Evolutionary conservation across 2,888 invertebrate genomes (phyloP).

Genomic region (Tupiocoris notatus): DNA sequence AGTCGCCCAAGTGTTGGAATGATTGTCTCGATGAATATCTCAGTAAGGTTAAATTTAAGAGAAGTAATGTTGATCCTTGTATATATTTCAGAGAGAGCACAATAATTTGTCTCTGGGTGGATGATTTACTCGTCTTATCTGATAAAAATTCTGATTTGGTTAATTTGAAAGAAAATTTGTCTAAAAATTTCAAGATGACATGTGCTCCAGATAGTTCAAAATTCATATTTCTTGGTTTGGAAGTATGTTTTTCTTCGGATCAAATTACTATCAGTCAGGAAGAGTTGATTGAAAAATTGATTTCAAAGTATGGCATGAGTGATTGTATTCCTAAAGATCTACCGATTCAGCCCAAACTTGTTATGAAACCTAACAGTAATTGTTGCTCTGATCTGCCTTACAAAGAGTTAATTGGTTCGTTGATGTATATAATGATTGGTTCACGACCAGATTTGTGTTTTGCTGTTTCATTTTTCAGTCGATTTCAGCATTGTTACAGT

Average conservation of each 20-base stretch:
- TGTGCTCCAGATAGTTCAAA: background rate
- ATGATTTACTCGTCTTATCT: constrained; percentile 17
- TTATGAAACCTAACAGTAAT: background rate
- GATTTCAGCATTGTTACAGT: too few species aligned
- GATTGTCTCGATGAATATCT: constrained; percentile 5
- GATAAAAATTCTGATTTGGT: background rate
- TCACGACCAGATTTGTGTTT: constrained; percentile 33
- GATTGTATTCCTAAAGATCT: constrained; percentile 1
- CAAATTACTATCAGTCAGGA: constrained; percentile 20
- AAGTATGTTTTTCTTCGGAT: too few species aligned
- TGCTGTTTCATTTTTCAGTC: constrained; percentile 22
- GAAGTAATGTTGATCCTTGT: constrained; percentile 17
- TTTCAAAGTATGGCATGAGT: constrained; percentile 21
- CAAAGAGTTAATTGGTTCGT: too few species aligned
- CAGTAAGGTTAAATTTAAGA: background rate
- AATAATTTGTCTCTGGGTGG: constrained; percentile 13
- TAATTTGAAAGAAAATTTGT: background rate
- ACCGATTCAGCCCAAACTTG: constrained; percentile 24
- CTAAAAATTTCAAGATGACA: background rate
- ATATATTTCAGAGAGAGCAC: constrained; percentile 7
- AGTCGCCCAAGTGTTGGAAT: constrained; percentile 18
- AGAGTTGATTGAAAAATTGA: constrained; percentile 16
- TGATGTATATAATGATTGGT: constrained; percentile 32
- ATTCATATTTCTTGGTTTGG: constrained; percentile 21
- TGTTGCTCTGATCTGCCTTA: background rate